phyloP scores from a whole-genome alignment of 2,113 vertebrate species.

The Cyprinodon tularosa region DNA sequence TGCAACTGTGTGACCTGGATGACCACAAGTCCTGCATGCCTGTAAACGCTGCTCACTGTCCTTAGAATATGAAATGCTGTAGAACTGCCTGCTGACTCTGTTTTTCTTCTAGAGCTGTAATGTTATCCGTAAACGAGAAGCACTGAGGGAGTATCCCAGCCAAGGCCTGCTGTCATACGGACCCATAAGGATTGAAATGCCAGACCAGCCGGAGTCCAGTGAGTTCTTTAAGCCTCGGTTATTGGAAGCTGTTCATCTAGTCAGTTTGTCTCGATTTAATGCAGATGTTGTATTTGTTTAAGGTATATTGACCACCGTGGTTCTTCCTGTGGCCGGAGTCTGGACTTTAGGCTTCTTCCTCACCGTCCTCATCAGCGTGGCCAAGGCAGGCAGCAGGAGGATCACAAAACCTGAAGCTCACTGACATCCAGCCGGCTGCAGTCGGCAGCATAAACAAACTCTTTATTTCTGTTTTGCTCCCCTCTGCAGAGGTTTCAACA shows the following conservation, averaged over 20 bases:
- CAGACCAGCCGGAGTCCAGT: slow-evolving; percentile 58
- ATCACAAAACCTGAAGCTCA: neutral
- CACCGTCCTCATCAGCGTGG: slow-evolving; percentile 67
- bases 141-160: slow-evolving; percentile 11
- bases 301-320: slow-evolving; percentile 59
- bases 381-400: slow-evolving; percentile 65
- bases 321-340: slow-evolving; percentile 64
- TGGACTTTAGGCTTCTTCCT: slow-evolving; percentile 74
- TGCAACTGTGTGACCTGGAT: slow-evolving; percentile 74
- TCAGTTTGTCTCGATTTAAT: neutral
- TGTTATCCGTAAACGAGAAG: slow-evolving; percentile 70
- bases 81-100: neutral
- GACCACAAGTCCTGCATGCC: slow-evolving; percentile 67
- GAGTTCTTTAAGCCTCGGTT: slow-evolving; percentile 5
- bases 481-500: neutral
- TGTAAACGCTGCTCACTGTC: slow-evolving; percentile 50
- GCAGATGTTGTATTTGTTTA: slow-evolving; percentile 12
- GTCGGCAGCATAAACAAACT: slow-evolving; percentile 35
- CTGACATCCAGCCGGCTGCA: slow-evolving; percentile 1
- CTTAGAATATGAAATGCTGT: neutral
- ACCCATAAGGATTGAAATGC: slow-evolving; percentile 68
- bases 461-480: neutral
- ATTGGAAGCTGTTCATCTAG: neutral
- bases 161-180: slow-evolving; percentile 77
- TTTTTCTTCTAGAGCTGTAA: slow-evolving; percentile 70